Evolutionary conservation across 2,888 invertebrate genomes (phyloP), one percentile per base, ranked within the genome.

Genomic region (Volucella zonaria): DNA sequence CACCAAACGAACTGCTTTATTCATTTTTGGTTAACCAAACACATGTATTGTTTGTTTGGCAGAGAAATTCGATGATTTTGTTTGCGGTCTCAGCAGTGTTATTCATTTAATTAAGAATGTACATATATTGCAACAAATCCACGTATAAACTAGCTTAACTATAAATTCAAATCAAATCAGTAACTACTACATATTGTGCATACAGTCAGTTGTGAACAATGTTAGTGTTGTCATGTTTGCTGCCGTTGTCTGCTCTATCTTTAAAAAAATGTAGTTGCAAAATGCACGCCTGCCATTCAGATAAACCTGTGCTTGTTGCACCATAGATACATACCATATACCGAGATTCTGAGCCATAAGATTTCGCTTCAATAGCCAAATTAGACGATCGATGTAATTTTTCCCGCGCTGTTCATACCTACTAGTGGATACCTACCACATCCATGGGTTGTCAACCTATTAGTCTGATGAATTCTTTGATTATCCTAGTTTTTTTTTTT

Each of bases 251-350:
- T 45, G 56, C 31, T 61, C 52, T 40, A 45, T 45, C 49, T 71
- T 51, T 66, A 74, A 56, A 64, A 83, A 80, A 56, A 54, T 4
- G 52, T 66, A 10, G 54, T 18, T n/a, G 49, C 9, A 49, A 78
- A 83, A 66, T 70, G 64, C 79, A 86, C 85, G 85, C 85, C 82
- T 82, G 77, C 81, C 67, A 68, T 62, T 78, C 23, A 59, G 85
- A 82, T 82, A 86, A 86, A 77, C 73, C 82, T 82, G 62, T 70
- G 62, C 67, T 73, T 86, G 85, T 76, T 76, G 76, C 67, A 82
- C 68, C 85, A 66, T 77, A 70, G 81, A 86, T 86, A 56, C 71
- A 61, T 54, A 31, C 49, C 52, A 59, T 31, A 42, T 45, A 62
- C 38, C 47, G 61, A n/a, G 18, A 38, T 75, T 31, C 31, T 31